Evolutionary conservation across 2,797 vertebrate species (phyloP).

Genomic region (Danio kyathit): DNA sequence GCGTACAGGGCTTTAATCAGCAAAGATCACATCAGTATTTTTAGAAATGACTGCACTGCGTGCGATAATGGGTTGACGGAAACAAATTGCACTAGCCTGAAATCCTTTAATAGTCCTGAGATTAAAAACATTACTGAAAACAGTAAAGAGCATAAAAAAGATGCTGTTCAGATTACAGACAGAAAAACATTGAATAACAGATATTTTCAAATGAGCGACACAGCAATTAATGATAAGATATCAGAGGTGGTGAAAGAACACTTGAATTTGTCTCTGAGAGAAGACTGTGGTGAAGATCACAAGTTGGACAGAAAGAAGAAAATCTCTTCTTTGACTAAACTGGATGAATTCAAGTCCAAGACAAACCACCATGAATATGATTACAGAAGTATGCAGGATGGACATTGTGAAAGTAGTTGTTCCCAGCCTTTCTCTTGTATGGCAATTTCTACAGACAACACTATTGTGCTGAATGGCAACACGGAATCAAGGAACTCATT

Average conservation of each 20-base stretch:
- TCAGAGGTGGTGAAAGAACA: conserved; percentile 80
- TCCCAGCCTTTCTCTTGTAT: neutral
- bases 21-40: neutral
- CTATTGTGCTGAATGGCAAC: neutral
- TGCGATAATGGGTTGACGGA: neutral
- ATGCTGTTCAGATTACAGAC: conserved; percentile 17
- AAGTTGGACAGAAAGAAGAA: conserved; percentile 36
- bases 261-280: conserved; percentile 60
- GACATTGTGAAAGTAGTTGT: neutral
- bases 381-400: neutral
- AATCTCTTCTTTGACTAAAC: conserved; percentile 2
- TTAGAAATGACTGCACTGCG: conserved; percentile 2
- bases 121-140: neutral
- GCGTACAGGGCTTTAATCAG: neutral
- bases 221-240: conserved; percentile 79
- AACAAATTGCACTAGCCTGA: neutral
- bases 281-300: conserved; percentile 27
- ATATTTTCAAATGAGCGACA: conserved; percentile 50
- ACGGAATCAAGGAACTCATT: neutral
- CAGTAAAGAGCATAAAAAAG: conserved; percentile 8
- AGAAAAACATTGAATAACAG: conserved; percentile 7
- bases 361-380: conserved; percentile 24
- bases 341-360: conserved; percentile 10
- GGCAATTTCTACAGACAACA: neutral
- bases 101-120: neutral